A percentile compares a stretch with the other conserved stretches of the same genome.
phyloP scores from a whole-genome alignment of 1,140 invertebrate species.

The Bilobella aurantiaca region DNA sequence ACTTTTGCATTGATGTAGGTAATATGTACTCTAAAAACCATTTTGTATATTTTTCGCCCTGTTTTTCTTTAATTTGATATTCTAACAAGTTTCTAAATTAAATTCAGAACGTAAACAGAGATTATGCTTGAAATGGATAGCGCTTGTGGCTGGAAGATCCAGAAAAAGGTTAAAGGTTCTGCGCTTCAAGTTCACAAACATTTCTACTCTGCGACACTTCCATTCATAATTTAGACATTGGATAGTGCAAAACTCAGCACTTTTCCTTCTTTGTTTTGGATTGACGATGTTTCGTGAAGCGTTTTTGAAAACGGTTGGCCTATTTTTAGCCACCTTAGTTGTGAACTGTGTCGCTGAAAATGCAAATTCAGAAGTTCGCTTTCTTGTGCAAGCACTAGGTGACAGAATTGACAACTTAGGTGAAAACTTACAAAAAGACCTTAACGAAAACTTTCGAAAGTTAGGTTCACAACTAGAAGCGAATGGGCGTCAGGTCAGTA shows the following conservation, averaged over 20 bases:
- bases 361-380: not conserved
- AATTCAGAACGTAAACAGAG: not conserved
- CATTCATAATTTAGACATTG: not conserved
- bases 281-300: not conserved
- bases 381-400: not conserved
- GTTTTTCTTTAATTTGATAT: not conserved
- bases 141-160: too few species aligned
- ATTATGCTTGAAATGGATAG: too few species aligned
- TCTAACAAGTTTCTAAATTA: not conserved
- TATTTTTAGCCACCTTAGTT: too few species aligned
- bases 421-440: not conserved
- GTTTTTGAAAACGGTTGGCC: too few species aligned
- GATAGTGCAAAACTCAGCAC: not conserved
- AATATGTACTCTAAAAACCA: not conserved
- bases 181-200: not conserved
- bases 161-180: not conserved
- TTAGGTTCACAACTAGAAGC: constrained; percentile 10
- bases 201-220: not conserved
- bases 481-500: not conserved
- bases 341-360: not conserved
- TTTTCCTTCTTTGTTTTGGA: not conserved
- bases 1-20: not conserved
- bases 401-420: not conserved
- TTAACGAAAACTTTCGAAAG: not conserved
- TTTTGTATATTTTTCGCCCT: too few species aligned